A percentile compares a stretch with the other conserved stretches of the same genome.
phyloP scores from a whole-genome alignment of 1,140 invertebrate species.

The Eubasilissa regina region DNA sequence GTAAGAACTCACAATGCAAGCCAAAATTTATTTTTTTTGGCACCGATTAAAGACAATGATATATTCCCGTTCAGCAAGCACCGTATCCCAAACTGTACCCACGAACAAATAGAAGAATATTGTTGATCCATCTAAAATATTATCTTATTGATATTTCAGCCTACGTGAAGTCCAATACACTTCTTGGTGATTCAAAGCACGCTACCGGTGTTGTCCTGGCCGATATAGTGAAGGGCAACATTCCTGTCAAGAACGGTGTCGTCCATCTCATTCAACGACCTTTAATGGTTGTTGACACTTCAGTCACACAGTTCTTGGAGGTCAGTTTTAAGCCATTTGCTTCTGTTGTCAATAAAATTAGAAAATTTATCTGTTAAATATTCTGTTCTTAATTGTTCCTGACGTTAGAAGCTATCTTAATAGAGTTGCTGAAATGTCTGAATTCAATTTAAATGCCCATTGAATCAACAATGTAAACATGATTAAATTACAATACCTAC shows the following conservation, averaged over 20 bases:
- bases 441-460: no score
- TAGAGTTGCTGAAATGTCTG: no score
- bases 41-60: no score
- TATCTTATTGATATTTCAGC: slow-evolving; percentile 72
- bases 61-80: no score
- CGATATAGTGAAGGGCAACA: slow-evolving; percentile 91
- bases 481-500: no score
- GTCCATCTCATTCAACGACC: slow-evolving; percentile 93
- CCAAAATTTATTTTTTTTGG: no score
- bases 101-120: background rate
- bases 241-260: slow-evolving; percentile 93
- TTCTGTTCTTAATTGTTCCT: background rate
- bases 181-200: slow-evolving; percentile 83
- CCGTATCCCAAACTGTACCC: no score
- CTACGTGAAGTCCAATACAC: slow-evolving; percentile 90
- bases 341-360: background rate
- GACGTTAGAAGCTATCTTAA: background rate
- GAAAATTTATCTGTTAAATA: no score
- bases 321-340: slow-evolving; percentile 71
- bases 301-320: slow-evolving; percentile 88
- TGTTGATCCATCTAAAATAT: background rate
- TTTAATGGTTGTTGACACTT: slow-evolving; percentile 90
- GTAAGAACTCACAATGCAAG: no score
- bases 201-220: slow-evolving; percentile 86
- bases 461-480: no score